phyloP scores from a whole-genome alignment of 2,888 invertebrate genomes.

The Sinelater perroti region DNA sequence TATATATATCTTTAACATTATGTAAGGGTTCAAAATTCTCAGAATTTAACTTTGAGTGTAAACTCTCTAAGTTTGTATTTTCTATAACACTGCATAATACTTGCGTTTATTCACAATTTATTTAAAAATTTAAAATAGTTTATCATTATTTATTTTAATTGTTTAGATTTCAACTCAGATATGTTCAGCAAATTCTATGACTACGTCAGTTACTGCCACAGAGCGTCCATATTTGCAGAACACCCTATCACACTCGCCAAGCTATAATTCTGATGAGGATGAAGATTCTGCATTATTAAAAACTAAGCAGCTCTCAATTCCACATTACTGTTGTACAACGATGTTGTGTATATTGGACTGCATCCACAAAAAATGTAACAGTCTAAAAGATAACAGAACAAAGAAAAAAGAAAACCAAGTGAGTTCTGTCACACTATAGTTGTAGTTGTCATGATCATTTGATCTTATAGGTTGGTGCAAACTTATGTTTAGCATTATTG shows the following conservation, averaged over 20 bases:
- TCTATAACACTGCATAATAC: too few species aligned
- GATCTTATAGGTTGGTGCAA: slow-evolving; percentile 63
- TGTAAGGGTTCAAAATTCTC: too few species aligned
- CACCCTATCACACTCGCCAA: background rate
- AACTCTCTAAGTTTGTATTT: too few species aligned
- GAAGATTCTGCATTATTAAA: slow-evolving; percentile 57
- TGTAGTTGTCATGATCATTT: background rate
- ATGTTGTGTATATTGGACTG: slow-evolving; percentile 55
- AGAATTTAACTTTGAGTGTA: too few species aligned
- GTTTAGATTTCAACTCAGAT: slow-evolving; percentile 11
- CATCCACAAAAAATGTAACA: slow-evolving; percentile 50
- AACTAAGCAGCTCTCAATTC: slow-evolving; percentile 61
- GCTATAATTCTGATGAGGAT: slow-evolving; percentile 37
- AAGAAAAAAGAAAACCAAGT: slow-evolving; percentile 42
- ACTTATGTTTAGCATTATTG: slow-evolving; percentile 61
- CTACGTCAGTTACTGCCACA: slow-evolving; percentile 2
- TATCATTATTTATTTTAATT: background rate
- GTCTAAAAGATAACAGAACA: slow-evolving; percentile 41
- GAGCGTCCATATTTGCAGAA: slow-evolving; percentile 8
- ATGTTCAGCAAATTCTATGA: slow-evolving; percentile 16
- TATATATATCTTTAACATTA: too few species aligned
- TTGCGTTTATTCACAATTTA: too few species aligned
- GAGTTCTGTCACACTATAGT: background rate
- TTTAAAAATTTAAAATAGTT: background rate
- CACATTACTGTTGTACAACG: slow-evolving; percentile 61